Conservation (phyloP, 2,888 invertebrate species). For the Maniola hyperantus region DNA sequence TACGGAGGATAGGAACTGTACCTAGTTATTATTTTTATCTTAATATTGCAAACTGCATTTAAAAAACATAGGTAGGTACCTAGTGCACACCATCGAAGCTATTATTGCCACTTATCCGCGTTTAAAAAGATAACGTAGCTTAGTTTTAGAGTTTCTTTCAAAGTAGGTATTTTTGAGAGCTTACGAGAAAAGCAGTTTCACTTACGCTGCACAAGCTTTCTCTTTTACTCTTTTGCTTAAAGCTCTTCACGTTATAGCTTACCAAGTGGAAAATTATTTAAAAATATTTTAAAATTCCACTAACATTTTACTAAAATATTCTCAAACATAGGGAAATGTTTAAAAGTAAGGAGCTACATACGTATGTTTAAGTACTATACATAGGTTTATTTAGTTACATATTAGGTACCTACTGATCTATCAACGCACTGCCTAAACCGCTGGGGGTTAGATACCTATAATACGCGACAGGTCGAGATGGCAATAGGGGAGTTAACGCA, state of each 20-base stretch:
- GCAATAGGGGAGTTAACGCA: too few species aligned
- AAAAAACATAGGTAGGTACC: not conserved
- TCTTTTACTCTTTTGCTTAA: slow-evolving; percentile 21
- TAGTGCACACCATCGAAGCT: not conserved
- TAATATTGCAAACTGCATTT: slow-evolving; percentile 1
- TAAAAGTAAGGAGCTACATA: too few species aligned
- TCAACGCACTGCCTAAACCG: too few species aligned
- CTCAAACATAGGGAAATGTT: too few species aligned
- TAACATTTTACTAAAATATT: not conserved
- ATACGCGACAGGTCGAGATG: too few species aligned
- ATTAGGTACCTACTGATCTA: too few species aligned
- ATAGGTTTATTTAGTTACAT: too few species aligned
- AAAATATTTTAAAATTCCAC: not conserved
- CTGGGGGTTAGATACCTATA: too few species aligned
- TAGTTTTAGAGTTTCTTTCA: slow-evolving; percentile 32
- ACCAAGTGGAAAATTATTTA: slow-evolving; percentile 19
- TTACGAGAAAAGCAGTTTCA: slow-evolving; percentile 22
- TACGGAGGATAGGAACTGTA: not conserved
- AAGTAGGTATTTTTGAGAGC: slow-evolving; percentile 32
- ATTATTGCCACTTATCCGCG: slow-evolving; percentile 16
- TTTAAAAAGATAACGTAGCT: slow-evolving; percentile 26
- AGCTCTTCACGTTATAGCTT: slow-evolving; percentile 29
- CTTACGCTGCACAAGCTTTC: slow-evolving; percentile 29
- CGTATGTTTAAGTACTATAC: too few species aligned
- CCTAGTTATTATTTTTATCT: slow-evolving; percentile 4